A percentile compares a stretch with the other conserved stretches of the same genome.
Evolutionary conservation across 1,140 invertebrate genomes (phyloP).

Genomic region (Coenobita brevimanus): DNA sequence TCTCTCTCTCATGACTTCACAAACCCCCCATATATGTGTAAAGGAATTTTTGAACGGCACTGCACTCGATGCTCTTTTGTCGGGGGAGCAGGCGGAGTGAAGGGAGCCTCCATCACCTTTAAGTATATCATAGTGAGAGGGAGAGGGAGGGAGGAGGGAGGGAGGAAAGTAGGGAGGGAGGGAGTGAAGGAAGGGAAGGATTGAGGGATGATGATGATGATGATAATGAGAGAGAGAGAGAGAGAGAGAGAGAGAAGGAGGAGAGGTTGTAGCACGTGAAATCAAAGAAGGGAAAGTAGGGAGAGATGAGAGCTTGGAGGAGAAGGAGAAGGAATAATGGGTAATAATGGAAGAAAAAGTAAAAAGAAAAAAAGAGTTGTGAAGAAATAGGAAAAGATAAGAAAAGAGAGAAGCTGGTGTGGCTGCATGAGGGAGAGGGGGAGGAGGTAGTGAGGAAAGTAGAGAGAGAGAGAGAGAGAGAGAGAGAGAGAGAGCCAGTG

Average conservation of each 20-base stretch:
- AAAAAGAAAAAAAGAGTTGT: background rate
- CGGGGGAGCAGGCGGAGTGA: background rate
- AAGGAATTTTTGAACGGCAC: too few relatives aligned
- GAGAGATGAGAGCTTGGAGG: background rate
- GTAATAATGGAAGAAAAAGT: background rate
- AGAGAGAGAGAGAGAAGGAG: background rate
- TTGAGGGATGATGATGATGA: background rate
- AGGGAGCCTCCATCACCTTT: constrained; percentile 35
- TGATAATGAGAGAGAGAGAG: background rate
- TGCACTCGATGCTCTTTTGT: background rate
- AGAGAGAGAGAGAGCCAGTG: background rate
- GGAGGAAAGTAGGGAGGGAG: background rate
- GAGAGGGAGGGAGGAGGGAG: background rate
- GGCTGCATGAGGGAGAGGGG: too few relatives aligned
- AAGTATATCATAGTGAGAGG: constrained; percentile 26
- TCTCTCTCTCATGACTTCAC: too few relatives aligned
- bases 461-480: background rate
- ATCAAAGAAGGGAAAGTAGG: background rate
- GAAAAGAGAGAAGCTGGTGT: background rate
- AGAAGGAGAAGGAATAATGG: background rate
- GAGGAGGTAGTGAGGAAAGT: background rate
- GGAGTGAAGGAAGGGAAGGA: background rate
- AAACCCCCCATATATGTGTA: too few relatives aligned
- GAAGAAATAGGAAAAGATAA: background rate
- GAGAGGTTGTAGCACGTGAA: background rate